phyloP scores from a whole-genome alignment of 2,113 vertebrate genomes.

The Zapus hudsonius region DNA sequence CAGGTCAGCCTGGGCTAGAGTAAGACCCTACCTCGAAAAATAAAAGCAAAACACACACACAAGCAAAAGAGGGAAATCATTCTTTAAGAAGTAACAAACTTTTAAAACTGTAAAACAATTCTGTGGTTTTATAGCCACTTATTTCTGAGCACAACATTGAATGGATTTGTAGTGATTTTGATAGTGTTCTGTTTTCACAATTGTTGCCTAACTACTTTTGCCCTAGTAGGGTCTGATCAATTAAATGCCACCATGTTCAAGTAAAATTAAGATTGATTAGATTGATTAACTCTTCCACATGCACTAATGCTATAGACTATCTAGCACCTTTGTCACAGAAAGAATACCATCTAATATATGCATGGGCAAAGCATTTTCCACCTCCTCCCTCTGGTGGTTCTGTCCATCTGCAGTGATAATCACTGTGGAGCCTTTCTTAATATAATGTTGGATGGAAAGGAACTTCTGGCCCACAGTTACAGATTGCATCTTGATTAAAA shows the following conservation, averaged over 20 bases:
- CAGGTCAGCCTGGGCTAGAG: no score
- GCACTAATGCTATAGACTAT: neutral
- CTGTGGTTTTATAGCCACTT: constrained; percentile 45
- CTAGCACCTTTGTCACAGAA: constrained; percentile 38
- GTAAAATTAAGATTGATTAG: constrained; percentile 59
- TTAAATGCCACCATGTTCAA: constrained; percentile 59
- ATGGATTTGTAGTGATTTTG: constrained; percentile 34
- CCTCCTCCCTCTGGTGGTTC: neutral
- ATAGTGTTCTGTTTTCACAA: constrained; percentile 12
- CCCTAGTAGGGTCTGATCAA: constrained; percentile 52
- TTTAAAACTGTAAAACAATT: constrained; percentile 40
- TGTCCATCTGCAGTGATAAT: neutral
- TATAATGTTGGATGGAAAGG: neutral
- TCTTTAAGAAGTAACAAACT: neutral
- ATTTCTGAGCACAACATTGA: constrained; percentile 54
- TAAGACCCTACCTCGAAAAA: no score
- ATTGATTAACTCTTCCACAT: constrained; percentile 13
- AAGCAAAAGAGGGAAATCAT: neutral
- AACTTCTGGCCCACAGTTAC: neutral
- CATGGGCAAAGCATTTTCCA: neutral
- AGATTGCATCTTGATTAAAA: neutral
- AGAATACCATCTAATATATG: neutral
- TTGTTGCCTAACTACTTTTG: constrained; percentile 57
- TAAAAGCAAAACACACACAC: no score
- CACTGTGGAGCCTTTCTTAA: neutral